Evolutionary conservation across 2,113 vertebrate species (phyloP).

Genomic region (Sphyrna mokarran): DNA sequence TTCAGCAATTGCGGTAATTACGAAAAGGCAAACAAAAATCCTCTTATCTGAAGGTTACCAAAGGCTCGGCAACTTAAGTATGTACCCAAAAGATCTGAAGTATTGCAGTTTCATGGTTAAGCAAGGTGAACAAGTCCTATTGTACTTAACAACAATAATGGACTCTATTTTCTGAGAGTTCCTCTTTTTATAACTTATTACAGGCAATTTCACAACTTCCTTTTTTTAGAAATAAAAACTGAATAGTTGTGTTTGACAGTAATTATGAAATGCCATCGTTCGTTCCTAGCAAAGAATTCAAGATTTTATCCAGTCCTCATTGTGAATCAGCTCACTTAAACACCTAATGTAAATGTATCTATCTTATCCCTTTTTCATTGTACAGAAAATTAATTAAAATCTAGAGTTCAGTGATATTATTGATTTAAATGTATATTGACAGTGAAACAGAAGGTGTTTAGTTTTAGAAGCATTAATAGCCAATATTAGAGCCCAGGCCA

Average conservation of each 20-base stretch:
- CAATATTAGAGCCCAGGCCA: neutral
- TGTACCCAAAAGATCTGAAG: neutral
- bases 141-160: neutral
- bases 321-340: neutral
- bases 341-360: neutral
- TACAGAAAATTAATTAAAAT: neutral
- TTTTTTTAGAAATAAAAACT: conserved; percentile 4
- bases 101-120: conserved; percentile 4
- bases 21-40: neutral
- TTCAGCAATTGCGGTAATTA: conserved; percentile 16
- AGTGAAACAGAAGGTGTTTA: neutral
- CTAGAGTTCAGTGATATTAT: neutral
- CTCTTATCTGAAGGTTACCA: conserved; percentile 2
- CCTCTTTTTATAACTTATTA: neutral
- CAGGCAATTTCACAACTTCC: neutral
- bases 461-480: neutral
- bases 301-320: neutral
- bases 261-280: conserved; percentile 2
- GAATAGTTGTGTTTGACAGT: conserved; percentile 14
- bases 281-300: neutral
- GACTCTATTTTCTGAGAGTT: neutral
- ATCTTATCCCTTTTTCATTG: neutral
- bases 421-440: neutral
- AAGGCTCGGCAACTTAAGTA: neutral
- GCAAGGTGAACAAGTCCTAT: conserved; percentile 26